These are phyloP conservation scores for Emydura subglobosa DNA, from an alignment of 2,113 vertebrate species.

Conservation along the genomic window DNA sequence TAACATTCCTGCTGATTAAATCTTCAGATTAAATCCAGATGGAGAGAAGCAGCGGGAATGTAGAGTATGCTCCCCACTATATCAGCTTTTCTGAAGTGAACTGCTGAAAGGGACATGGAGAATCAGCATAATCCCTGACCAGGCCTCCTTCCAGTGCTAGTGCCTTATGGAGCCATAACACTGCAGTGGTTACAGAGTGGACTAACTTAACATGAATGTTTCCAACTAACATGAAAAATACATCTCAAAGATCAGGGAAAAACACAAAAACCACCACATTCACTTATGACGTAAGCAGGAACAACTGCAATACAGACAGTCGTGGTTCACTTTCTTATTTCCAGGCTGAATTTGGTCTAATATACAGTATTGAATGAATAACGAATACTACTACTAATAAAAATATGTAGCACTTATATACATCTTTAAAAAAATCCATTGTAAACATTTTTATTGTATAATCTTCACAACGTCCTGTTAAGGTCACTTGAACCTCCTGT, in stretches of 20 bases:
- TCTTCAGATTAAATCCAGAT: not conserved
- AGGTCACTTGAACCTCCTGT: not conserved
- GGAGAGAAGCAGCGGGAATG: not conserved
- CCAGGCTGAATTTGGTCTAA: not conserved
- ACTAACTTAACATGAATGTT: not conserved
- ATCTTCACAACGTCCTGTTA: not conserved
- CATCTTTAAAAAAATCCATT: not conserved
- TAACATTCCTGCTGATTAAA: not conserved
- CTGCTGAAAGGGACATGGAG: not conserved
- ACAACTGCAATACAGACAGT: not conserved
- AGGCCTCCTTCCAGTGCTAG: not conserved
- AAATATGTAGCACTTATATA: not conserved
- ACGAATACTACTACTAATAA: not conserved
- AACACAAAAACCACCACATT: not conserved
- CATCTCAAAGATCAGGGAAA: not conserved
- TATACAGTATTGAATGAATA: not conserved
- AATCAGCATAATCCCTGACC: not conserved
- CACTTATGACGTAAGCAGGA: not conserved
- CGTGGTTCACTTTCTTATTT: not conserved
- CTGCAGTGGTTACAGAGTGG: not conserved
- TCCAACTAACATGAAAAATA: not conserved
- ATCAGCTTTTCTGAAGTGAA: not conserved
- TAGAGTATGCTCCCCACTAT: not conserved
- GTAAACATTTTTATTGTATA: not conserved
- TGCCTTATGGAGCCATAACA: not conserved